Evolutionary conservation across 2,888 invertebrate genomes (phyloP).

Genomic region (Heliothis peltigera): DNA sequence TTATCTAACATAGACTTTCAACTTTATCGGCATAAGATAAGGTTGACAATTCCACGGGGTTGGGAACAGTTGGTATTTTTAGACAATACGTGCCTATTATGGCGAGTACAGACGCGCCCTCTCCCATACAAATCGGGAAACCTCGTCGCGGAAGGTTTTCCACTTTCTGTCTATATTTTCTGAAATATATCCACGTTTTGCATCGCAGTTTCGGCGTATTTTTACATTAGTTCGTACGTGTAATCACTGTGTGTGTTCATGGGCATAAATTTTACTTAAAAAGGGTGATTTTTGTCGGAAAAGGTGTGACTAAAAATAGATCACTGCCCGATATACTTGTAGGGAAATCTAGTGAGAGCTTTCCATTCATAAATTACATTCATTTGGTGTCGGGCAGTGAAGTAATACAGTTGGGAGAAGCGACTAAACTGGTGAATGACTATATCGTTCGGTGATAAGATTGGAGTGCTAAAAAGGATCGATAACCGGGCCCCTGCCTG

Average conservation of each 20-base stretch:
- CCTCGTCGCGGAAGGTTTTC: constrained; percentile 83
- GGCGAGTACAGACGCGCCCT: constrained; percentile 84
- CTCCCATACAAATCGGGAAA: constrained; percentile 86
- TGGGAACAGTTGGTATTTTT: constrained; percentile 79
- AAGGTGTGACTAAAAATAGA: constrained; percentile 81
- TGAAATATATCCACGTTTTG: constrained; percentile 76
- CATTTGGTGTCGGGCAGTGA: constrained; percentile 83
- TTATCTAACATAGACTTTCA: constrained; percentile 49
- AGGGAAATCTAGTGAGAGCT: constrained; percentile 75
- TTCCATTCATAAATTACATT: constrained; percentile 86
- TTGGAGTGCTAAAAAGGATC: constrained; percentile 53
- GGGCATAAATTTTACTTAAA: constrained; percentile 51
- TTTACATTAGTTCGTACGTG: constrained; percentile 61
- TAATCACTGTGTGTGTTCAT: constrained; percentile 66
- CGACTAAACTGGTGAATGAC: constrained; percentile 69
- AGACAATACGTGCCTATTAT: constrained; percentile 85
- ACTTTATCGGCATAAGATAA: constrained; percentile 49
- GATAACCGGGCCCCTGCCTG: constrained; percentile 49
- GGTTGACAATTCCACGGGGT: constrained; percentile 40
- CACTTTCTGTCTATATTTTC: constrained; percentile 80
- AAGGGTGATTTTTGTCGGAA: constrained; percentile 52
- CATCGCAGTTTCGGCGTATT: constrained; percentile 66
- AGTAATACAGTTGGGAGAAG: constrained; percentile 71
- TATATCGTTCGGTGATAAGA: constrained; percentile 53
- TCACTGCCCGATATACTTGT: constrained; percentile 73